Base-by-base conservation (phyloP, 2,888 invertebrate species). In the Zygogramma bicolorata region DNA sequence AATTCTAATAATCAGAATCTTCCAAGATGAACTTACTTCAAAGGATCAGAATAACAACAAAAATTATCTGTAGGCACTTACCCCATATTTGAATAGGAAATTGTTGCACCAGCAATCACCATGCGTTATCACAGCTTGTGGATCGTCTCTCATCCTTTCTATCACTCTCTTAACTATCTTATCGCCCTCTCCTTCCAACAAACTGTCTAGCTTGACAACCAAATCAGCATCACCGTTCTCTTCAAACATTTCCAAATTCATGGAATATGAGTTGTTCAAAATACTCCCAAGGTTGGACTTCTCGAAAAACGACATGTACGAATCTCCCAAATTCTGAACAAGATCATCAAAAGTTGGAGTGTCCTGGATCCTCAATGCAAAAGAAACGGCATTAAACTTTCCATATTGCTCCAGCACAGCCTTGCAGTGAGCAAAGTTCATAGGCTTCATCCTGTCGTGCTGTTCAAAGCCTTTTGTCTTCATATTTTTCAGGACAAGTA, bases 51-150 rank as follows among this genome's bases (percentile, higher is more conserved):
- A 10, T n/a, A 38, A 13, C 38, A 38, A 38, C 3, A 38, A 3
- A n/a, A n/a, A n/a, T n/a, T n/a, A n/a, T n/a, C n/a, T n/a, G n/a
- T n/a, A n/a, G n/a, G n/a, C 20, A 46, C 78, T 75, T 74, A 84
- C 83, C 62, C 76, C 68, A 74, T 83, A 81, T 72, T 78, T 75
- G 71, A 81, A 84, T 77, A 84, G 75, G 73, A 84, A 81, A 65
- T 84, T 84, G 58, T 83, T 83, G 49, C 73, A 81, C 84, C 84
- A 84, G 70, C 81, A 80, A 74, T 84, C 84, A 1, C 82, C 82
- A 73, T 83, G 83, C 6, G 75, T 22, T 62, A 84, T 74, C 5
- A 78, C 80, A n/a, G 67, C 68, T 3, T 77, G n/a, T 1, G 65
- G 66, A 31, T 74, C 75, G 70, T 69, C 29, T 6, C 1, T n/a